Conservation (phyloP, 2,113 vertebrate species). For the Athene noctua region DNA sequence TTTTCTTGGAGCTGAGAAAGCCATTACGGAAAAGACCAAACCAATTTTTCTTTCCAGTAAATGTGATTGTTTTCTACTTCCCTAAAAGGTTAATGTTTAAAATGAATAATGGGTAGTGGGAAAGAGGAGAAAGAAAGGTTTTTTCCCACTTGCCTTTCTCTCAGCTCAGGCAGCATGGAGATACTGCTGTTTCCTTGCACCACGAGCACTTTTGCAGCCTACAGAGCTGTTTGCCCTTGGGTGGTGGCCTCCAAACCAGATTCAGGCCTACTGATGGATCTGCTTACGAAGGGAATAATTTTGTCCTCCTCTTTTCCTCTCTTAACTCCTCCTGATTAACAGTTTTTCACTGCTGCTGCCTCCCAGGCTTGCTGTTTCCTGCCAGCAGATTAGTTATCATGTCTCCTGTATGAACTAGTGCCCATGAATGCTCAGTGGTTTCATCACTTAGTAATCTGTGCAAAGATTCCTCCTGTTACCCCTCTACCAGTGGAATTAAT, state of each 20-base stretch:
- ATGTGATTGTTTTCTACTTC: conserved; percentile 42
- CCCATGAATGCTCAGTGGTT: neutral
- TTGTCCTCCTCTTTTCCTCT: neutral
- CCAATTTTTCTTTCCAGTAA: conserved; percentile 10
- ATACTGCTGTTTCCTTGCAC: neutral
- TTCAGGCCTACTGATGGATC: neutral
- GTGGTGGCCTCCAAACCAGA: neutral
- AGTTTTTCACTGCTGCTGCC: neutral
- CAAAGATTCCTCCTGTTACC: neutral
- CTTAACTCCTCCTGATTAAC: neutral
- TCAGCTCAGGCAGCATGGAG: neutral
- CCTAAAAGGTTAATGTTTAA: conserved; percentile 57
- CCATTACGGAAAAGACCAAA: conserved; percentile 53
- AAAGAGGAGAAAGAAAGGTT: neutral
- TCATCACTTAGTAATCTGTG: neutral
- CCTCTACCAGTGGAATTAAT: neutral
- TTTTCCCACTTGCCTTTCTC: neutral
- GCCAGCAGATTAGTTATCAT: neutral
- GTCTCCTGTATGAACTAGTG: neutral
- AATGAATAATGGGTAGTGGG: conserved; percentile 11
- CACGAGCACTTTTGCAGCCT: neutral
- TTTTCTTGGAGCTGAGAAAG: conserved; percentile 21
- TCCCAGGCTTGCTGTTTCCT: neutral
- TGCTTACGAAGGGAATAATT: neutral
- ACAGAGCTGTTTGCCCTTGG: neutral